Percentiles rank a stretch among this genome's conserved stretches.
Evolutionary conservation across 2,888 invertebrate species (phyloP).

Genomic region (Cheiracanthium punctorium): DNA sequence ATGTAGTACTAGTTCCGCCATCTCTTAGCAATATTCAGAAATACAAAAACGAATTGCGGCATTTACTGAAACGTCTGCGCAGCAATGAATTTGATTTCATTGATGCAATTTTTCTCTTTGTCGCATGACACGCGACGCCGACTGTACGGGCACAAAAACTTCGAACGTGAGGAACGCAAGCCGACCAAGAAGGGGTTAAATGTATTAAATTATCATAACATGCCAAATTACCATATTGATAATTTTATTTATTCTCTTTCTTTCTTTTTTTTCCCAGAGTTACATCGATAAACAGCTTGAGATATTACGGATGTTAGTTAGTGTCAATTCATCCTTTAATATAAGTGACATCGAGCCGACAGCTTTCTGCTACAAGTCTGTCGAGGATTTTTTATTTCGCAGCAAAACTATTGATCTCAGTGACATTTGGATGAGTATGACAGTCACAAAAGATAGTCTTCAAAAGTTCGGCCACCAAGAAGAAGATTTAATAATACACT

Average conservation of each 20-base stretch:
- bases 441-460: slow-evolving; percentile 64
- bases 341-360: slow-evolving; percentile 38
- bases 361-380: slow-evolving; percentile 59
- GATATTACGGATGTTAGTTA: slow-evolving; percentile 29
- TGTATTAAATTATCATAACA: too few relatives aligned
- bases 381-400: slow-evolving; percentile 61
- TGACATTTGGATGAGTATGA: slow-evolving; percentile 70
- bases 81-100: too few relatives aligned
- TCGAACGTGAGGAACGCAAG: too few relatives aligned
- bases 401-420: slow-evolving; percentile 70
- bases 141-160: too few relatives aligned
- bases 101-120: too few relatives aligned
- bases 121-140: too few relatives aligned
- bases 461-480: slow-evolving; percentile 71
- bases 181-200: too few relatives aligned
- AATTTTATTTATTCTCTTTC: not conserved
- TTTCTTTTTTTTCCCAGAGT: slow-evolving; percentile 30
- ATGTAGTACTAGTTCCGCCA: too few relatives aligned
- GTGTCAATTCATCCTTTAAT: slow-evolving; percentile 5
- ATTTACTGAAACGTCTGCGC: too few relatives aligned
- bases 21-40: too few relatives aligned
- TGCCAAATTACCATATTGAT: too few relatives aligned
- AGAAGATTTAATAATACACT: slow-evolving; percentile 72
- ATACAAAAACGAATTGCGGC: too few relatives aligned
- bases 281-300: slow-evolving; percentile 52